These are phyloP conservation scores for Orchestia grillus DNA, from an alignment of 1,140 invertebrate species.

Conservation along the genomic window DNA sequence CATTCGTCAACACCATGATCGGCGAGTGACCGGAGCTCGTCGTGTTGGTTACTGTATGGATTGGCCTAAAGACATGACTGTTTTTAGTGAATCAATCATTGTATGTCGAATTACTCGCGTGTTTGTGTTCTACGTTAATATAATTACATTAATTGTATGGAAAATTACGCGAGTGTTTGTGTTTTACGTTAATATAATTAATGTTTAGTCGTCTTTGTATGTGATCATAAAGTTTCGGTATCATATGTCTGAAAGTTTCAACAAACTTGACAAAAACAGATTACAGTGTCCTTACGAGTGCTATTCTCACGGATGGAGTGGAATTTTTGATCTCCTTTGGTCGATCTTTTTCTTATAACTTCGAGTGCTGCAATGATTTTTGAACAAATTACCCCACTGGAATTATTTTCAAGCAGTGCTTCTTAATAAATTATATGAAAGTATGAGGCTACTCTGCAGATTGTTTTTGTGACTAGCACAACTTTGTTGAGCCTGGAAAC, in stretches of 20 bases:
- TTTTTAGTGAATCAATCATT: too few species aligned
- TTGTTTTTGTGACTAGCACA: neutral
- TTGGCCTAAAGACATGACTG: too few species aligned
- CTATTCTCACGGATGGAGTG: neutral
- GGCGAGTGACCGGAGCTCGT: conserved; percentile 4
- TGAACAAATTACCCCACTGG: too few species aligned
- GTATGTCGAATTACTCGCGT: too few species aligned
- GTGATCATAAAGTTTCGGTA: neutral
- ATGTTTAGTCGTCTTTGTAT: neutral
- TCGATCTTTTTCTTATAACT: too few species aligned
- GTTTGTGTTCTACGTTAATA: too few species aligned
- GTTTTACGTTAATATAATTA: too few species aligned
- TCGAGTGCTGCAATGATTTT: too few species aligned
- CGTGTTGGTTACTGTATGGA: neutral
- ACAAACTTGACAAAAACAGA: neutral
- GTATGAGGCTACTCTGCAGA: neutral
- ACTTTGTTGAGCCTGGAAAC: neutral
- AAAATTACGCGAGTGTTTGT: too few species aligned
- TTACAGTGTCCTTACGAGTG: neutral
- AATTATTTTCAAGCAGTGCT: too few species aligned
- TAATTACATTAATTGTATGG: too few species aligned
- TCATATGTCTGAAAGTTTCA: neutral
- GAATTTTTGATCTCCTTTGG: too few species aligned
- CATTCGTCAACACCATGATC: conserved; percentile 51
- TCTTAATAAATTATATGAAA: neutral